Evolutionary conservation across 2,888 invertebrate genomes (phyloP).

Genomic region (Pristionchus fissidentatus): DNA sequence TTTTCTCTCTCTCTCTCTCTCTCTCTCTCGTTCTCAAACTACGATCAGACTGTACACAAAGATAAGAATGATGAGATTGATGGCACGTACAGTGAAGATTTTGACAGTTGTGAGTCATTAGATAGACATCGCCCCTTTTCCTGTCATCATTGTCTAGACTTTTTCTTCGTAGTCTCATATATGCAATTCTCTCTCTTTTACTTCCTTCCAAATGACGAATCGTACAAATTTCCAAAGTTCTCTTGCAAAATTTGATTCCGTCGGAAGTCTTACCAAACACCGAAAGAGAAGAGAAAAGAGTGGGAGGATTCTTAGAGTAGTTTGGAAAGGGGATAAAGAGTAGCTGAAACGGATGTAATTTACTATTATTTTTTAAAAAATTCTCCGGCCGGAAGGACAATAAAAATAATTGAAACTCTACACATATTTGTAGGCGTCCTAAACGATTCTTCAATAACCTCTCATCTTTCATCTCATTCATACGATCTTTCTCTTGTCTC

Average conservation of each 20-base stretch:
- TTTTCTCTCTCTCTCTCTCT: no score
- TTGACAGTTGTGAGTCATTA: no score
- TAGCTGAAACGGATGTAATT: not conserved
- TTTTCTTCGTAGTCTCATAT: no score
- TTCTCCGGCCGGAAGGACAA: not conserved
- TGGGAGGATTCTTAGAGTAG: not conserved
- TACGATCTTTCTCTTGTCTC: constrained; percentile 13
- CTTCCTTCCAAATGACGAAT: no score
- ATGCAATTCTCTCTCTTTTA: no score
- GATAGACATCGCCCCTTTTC: not conserved
- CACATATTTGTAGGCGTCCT: constrained; percentile 5
- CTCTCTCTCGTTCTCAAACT: no score
- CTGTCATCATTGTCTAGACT: not conserved
- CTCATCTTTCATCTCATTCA: not conserved
- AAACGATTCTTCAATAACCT: not conserved
- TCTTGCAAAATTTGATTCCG: not conserved
- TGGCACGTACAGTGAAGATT: no score
- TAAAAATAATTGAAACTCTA: no score
- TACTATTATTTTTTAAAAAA: not conserved
- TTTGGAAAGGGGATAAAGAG: not conserved
- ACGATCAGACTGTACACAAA: no score
- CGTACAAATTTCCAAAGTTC: no score
- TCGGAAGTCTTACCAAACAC: not conserved
- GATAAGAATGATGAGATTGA: no score
- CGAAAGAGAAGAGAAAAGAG: not conserved